Conservation (phyloP, 2,797 vertebrate species). For the Clarias fuscus region DNA sequence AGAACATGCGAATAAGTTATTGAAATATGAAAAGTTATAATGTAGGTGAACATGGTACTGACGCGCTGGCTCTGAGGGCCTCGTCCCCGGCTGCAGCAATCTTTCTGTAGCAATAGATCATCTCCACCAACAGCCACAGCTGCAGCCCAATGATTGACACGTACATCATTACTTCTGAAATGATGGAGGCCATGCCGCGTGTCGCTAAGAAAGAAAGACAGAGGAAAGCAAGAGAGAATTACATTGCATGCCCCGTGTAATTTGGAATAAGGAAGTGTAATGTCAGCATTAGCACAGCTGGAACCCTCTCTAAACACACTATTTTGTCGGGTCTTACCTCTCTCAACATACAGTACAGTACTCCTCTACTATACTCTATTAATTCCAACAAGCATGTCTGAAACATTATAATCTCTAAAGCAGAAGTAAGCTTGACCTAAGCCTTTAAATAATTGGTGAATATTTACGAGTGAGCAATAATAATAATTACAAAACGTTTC, state of each 20-base stretch:
- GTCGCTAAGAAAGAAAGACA: slow-evolving; percentile 69
- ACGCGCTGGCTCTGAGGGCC: slow-evolving; percentile 87
- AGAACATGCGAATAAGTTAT: not conserved
- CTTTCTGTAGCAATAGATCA: slow-evolving; percentile 93
- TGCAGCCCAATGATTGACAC: slow-evolving; percentile 91
- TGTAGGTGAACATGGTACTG: slow-evolving; percentile 58
- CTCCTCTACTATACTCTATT: not conserved
- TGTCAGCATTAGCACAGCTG: not conserved
- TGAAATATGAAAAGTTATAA: not conserved
- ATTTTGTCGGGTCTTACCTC: not conserved
- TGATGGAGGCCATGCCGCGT: slow-evolving; percentile 86
- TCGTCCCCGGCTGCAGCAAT: slow-evolving; percentile 86
- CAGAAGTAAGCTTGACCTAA: not conserved
- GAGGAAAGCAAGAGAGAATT: not conserved
- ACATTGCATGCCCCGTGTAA: slow-evolving; percentile 2
- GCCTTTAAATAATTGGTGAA: not conserved
- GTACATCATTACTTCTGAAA: slow-evolving; percentile 95
- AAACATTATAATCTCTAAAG: not conserved
- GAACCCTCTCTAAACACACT: not conserved
- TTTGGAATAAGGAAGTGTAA: slow-evolving; percentile 12
- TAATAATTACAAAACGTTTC: not conserved
- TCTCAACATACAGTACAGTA: not conserved
- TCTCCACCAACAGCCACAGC: slow-evolving; percentile 91
- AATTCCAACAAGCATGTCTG: not conserved
- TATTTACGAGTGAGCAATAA: not conserved